Base-by-base conservation (phyloP, 2,888 invertebrate species). In the Rhagophthalmus giganteus region DNA sequence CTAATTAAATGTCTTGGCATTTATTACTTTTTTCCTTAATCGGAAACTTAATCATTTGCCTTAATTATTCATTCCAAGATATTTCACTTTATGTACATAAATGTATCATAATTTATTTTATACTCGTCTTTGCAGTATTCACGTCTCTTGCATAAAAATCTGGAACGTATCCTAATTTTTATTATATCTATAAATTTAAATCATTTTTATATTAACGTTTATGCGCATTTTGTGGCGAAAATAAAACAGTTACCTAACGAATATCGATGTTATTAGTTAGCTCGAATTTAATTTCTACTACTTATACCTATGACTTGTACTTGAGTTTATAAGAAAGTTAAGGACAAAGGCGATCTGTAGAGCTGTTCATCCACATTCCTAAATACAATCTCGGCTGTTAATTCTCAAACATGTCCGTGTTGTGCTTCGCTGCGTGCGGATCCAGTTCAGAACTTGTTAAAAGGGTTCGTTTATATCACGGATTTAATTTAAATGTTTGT, bases 331-430 rank as follows among this genome's bases (percentile, higher is more conserved):
- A 34, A 26, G 25, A 34, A 33, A 47, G 47, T 40, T 46, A 47
- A 52, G 46, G 46, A 52, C 52, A 52, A 52, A 52, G 52, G 30
- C 34, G 46, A 52, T 52, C 53, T 44, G 37, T 37, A 45, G 45
- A 49, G 54, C 48, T 57, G 57, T 57, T 61, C 64, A 60, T 66
- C 68, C 66, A 67, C 68, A 68, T 68, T 68, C 68, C 67, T 65
- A 66, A 66, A 66, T 66, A 65, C 65, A 68, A 67, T 67, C 67
- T 67, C 62, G 64, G 63, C 65, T 66, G 64, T 67, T 68, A 68
- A 68, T 68, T 67, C 67, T 66, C 62, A 60, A 64, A 67, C 66
- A 68, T 67, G 68, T 67, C 65, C 40, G 56, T 56, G 64, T 68
- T 67, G 64, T 68, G 68, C 62, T 68, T 67, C 65, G 66, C 60